Evolutionary conservation across 1,140 invertebrate species (phyloP).

Genomic region (Bactericera cockerelli): DNA sequence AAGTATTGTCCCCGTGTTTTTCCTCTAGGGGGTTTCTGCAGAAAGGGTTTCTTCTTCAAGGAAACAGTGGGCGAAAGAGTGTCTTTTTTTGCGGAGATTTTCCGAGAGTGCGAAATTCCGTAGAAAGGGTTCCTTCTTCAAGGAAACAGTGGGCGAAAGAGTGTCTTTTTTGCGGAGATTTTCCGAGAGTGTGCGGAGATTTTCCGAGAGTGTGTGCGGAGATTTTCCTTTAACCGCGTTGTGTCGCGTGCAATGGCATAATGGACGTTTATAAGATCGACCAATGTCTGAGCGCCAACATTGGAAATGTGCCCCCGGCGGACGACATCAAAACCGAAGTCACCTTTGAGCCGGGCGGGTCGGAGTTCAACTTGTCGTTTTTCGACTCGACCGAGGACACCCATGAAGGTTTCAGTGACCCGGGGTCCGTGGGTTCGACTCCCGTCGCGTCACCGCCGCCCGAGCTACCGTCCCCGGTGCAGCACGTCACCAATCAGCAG

Average conservation of each 20-base stretch:
- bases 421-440: constrained; percentile 44
- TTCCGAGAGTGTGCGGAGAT: too few relatives aligned
- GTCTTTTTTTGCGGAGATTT: too few relatives aligned
- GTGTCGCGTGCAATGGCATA: constrained; percentile 19
- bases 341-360: constrained; percentile 47
- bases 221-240: too few relatives aligned
- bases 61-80: too few relatives aligned
- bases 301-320: constrained; percentile 38
- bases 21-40: too few relatives aligned
- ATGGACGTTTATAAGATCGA: constrained; percentile 50
- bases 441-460: constrained; percentile 37
- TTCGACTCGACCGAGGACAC: constrained; percentile 51
- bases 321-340: constrained; percentile 42
- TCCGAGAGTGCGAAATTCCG: too few relatives aligned
- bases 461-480: constrained; percentile 21
- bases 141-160: too few relatives aligned
- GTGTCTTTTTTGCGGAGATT: too few relatives aligned
- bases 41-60: too few relatives aligned
- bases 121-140: too few relatives aligned
- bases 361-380: constrained; percentile 61
- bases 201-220: too few relatives aligned
- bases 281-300: constrained; percentile 38
- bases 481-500: not conserved
- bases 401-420: constrained; percentile 47
- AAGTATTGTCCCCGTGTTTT: too few relatives aligned